Base-by-base conservation (phyloP, 92 coral and sea anemone species). In the Diadumene lineata region DNA sequence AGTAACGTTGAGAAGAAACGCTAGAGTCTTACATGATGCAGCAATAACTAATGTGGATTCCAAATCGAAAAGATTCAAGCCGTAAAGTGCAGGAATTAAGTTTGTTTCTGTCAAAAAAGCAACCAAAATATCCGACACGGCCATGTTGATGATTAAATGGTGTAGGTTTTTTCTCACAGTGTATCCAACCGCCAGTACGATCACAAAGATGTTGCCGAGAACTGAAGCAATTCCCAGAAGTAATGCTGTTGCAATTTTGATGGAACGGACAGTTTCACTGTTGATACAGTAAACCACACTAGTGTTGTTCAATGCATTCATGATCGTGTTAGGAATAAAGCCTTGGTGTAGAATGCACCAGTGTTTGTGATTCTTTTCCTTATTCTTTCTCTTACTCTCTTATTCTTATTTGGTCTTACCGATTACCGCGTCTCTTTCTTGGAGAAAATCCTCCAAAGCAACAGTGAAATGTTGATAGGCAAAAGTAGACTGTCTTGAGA, bases 141-240 rank as follows among this genome's bases (percentile, higher is more conserved):
- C 76, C 76, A 65, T 65, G 50, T 65, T 65, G 70, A 65, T 30
- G 46, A 65, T 65, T 24, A 65, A 32, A 30, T 65, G 48, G 53
- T 70, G 76, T 23, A 70, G 51, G 76, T 70, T 70, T 51, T 55
- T 70, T 19, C 34, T 50, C 34, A 33, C 50, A 51, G 62, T 70
- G 48, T 23, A 50, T 53, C 32, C 53, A 28, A 24, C 27, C 17
- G 64, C 76, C 24, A 70, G 48, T 13, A 70, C 60, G 43, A 70
- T 0, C 64, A 70, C 29, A 23, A 70, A 56, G 34, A 70, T 29
- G 61, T 70, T 70, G 25, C 76, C 43, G 53, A 51, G 16, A 18
- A 28, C 43, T 16, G 30, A 38, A 50, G 53, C 6, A 10, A 38
- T 64, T 15, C 63, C 46, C 26, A 70, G 17, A 10, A 56, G 31